Evolutionary conservation across 2,888 invertebrate genomes (phyloP).

Genomic region (Pyrrhosoma nymphula): DNA sequence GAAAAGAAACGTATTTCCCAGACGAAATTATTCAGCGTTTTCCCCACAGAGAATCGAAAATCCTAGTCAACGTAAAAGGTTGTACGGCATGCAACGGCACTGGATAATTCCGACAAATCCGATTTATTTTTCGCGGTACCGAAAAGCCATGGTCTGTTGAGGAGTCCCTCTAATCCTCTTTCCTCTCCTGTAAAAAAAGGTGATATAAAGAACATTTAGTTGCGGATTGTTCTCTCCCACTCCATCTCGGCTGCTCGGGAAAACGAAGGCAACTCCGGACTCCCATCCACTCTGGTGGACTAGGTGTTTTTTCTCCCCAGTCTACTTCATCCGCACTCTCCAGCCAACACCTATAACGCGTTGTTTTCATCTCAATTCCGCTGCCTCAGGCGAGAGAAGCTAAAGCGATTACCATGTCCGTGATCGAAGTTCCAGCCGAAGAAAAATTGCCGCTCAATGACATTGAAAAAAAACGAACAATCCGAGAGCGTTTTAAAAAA

Average conservation of each 20-base stretch:
- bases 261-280: neutral
- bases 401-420: neutral
- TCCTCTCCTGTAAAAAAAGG: neutral
- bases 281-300: neutral
- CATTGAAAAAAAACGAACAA: slow-evolving; percentile 3
- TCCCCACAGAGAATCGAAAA: too few species aligned
- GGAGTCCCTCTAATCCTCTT: neutral
- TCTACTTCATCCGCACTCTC: neutral
- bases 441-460: neutral
- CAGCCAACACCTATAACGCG: neutral
- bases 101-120: neutral
- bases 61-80: too few species aligned
- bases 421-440: slow-evolving; percentile 17
- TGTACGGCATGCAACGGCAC: neutral
- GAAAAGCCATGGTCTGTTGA: neutral
- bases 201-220: neutral
- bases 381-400: neutral
- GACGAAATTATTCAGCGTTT: too few species aligned
- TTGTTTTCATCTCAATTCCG: neutral
- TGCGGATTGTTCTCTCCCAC: neutral
- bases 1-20: too few species aligned
- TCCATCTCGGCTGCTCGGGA: neutral
- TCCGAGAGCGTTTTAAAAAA: neutral
- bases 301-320: neutral
- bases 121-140: neutral